phyloP scores from a whole-genome alignment of 2,888 invertebrate species.

The Rhogogaster chlorosoma region DNA sequence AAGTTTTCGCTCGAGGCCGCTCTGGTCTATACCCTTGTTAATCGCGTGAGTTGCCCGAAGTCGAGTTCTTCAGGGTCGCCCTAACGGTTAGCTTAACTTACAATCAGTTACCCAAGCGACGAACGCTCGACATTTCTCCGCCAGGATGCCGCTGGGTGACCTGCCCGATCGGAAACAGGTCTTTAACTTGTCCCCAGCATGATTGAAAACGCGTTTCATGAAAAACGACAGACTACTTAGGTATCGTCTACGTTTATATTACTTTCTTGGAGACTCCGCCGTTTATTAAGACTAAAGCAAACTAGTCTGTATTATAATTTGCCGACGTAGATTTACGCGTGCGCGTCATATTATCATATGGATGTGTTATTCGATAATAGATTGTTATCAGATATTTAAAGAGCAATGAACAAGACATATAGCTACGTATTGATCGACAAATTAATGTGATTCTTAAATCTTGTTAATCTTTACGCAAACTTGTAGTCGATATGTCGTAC shows the following conservation, averaged over 20 bases:
- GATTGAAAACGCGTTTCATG: conserved; percentile 40
- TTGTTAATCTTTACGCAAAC: not conserved
- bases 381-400: not conserved
- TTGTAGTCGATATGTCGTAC: not conserved
- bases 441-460: not conserved
- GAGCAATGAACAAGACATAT: not conserved
- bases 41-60: conserved; percentile 47
- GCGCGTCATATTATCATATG: too few relatives aligned
- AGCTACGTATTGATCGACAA: not conserved
- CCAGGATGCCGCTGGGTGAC: conserved; percentile 25
- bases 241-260: not conserved
- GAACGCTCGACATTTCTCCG: not conserved
- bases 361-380: not conserved
- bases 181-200: conserved; percentile 33
- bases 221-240: conserved; percentile 34
- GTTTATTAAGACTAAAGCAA: not conserved
- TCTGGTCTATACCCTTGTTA: conserved; percentile 38
- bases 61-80: conserved; percentile 46
- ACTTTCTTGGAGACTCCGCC: not conserved
- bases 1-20: conserved; percentile 41
- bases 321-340: not conserved
- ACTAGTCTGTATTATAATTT: not conserved
- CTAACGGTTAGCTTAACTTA: conserved; percentile 49
- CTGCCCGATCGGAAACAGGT: conserved; percentile 47
- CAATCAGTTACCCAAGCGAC: conserved; percentile 43